Evolutionary conservation across 2,888 invertebrate species (phyloP).

Genomic region (Hymenopus coronatus): DNA sequence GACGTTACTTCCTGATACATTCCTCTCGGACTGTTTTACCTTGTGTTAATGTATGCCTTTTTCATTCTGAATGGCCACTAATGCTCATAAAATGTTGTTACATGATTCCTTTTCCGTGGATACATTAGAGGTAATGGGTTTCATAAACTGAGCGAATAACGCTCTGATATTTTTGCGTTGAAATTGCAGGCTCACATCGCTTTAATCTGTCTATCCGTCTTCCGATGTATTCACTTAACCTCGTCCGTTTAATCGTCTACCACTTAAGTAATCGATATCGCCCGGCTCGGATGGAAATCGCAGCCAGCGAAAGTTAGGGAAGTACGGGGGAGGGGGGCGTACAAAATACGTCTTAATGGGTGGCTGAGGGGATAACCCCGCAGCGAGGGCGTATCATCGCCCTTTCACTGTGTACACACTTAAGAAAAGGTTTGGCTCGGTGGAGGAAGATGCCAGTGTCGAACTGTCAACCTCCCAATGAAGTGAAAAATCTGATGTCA

Average conservation of each 20-base stretch:
- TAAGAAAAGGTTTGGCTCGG: background rate
- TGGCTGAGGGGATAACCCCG: background rate
- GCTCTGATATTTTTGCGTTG: background rate
- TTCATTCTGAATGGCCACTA: too few species aligned
- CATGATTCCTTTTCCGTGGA: too few species aligned
- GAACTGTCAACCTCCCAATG: background rate
- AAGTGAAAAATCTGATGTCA: too few species aligned
- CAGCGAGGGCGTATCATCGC: background rate
- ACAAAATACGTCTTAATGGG: slow-evolving; percentile 2
- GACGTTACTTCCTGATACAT: too few species aligned
- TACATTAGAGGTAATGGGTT: background rate
- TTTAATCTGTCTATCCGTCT: background rate
- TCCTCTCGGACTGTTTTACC: too few species aligned
- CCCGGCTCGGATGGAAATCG: background rate
- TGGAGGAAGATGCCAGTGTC: background rate
- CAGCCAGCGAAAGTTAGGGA: background rate
- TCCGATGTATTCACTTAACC: background rate
- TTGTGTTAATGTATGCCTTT: too few species aligned
- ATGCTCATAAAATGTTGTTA: too few species aligned
- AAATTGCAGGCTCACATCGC: background rate
- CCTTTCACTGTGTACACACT: background rate
- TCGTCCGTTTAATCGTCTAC: slow-evolving; percentile 18
- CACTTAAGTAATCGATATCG: slow-evolving; percentile 21
- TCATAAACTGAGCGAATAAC: background rate
- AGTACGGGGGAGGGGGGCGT: background rate